A percentile compares a stretch with the other conserved stretches of the same genome.
Conservation (phyloP, 2,888 invertebrate species). For the Thera obeliscata region DNA sequence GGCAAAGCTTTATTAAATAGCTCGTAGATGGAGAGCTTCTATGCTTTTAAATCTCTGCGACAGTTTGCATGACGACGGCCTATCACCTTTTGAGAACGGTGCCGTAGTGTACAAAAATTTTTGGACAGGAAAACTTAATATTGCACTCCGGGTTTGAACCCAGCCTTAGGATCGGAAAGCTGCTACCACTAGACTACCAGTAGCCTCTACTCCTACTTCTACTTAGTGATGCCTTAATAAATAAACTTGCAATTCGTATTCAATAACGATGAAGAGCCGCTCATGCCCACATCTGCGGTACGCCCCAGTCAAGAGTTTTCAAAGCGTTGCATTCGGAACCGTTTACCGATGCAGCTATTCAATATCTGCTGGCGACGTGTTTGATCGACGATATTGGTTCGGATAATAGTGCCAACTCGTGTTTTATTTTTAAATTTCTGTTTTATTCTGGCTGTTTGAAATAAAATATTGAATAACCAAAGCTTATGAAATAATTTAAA, state of each 20-base stretch:
- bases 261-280: conserved; percentile 9
- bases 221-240: neutral
- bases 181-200: no score
- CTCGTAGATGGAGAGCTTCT: neutral
- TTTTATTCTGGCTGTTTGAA: neutral
- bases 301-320: conserved; percentile 22
- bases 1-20: conserved; percentile 11
- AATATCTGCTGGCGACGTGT: conserved; percentile 39
- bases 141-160: no score
- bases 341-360: conserved; percentile 34
- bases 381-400: conserved; percentile 29
- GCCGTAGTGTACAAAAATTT: no score
- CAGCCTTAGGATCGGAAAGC: no score
- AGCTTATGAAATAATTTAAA: neutral
- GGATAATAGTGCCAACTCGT: conserved; percentile 15
- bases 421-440: conserved; percentile 10
- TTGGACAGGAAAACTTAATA: no score
- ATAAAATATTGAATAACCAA: conserved; percentile 4
- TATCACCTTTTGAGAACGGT: no score
- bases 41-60: conserved; percentile 6
- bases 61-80: neutral
- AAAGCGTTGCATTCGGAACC: conserved; percentile 22
- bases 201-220: neutral
- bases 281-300: conserved; percentile 21
- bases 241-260: conserved; percentile 19